These are phyloP conservation scores for Helleia helle DNA, from an alignment of 2,888 invertebrate genomes.

Conservation along the genomic window DNA sequence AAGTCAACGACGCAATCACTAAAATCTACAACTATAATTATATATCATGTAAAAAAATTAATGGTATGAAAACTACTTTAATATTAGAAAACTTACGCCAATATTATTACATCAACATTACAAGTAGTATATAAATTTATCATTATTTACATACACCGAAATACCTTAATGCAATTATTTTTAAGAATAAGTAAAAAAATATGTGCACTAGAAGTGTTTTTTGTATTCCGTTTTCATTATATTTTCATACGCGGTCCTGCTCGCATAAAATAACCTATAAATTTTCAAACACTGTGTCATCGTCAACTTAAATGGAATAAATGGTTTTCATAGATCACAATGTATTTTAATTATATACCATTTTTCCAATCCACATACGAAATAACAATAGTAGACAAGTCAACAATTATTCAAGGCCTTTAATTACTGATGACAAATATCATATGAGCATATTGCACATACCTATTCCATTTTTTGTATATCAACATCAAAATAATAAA, in stretches of 20 bases:
- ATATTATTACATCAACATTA: slow-evolving; percentile 2
- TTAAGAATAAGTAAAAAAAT: slow-evolving; percentile 3
- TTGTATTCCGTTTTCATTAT: background rate
- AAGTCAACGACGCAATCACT: no score
- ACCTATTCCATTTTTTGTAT: no score
- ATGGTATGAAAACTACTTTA: no score
- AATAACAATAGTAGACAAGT: no score
- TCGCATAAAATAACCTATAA: background rate
- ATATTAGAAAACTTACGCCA: slow-evolving; percentile 1
- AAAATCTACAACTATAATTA: no score
- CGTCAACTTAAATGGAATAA: background rate
- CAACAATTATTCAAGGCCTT: no score
- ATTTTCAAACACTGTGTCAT: background rate
- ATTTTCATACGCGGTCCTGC: background rate
- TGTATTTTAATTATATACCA: no score
- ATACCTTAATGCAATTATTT: background rate
- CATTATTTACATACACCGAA: slow-evolving; percentile 7
- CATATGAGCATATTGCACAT: no score
- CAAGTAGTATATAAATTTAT: background rate
- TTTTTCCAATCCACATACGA: no score
- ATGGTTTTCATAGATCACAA: background rate
- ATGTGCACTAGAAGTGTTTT: slow-evolving; percentile 4
- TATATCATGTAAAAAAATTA: no score
- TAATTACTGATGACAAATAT: no score
- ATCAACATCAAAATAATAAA: no score